Conservation (phyloP, 2,113 vertebrate species). For the Noctilio leporinus region DNA sequence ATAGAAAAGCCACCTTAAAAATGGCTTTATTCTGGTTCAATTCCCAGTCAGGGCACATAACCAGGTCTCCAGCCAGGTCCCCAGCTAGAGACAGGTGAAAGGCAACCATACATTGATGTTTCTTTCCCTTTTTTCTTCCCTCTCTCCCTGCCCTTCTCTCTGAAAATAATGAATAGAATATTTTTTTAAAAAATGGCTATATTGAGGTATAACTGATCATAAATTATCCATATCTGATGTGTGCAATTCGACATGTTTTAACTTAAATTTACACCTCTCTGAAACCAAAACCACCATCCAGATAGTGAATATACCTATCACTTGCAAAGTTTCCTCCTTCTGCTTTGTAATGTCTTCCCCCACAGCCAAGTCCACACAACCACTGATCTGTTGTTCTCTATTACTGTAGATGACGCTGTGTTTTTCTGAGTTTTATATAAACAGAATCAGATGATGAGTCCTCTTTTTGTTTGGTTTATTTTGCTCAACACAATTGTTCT, state of each 20-base stretch:
- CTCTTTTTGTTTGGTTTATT: neutral
- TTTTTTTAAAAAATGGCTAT: neutral
- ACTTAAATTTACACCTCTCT: neutral
- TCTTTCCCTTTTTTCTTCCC: too few species aligned
- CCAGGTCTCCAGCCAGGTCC: too few species aligned
- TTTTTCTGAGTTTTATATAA: neutral
- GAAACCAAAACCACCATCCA: neutral
- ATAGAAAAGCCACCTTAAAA: neutral
- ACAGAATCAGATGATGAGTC: neutral
- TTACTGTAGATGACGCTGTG: neutral
- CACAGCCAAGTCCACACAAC: neutral
- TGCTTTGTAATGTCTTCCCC: neutral
- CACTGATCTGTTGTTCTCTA: neutral
- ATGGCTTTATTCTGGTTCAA: too few species aligned
- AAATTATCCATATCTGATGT: neutral
- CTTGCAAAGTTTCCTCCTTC: neutral
- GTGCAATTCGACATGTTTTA: neutral
- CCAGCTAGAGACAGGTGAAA: too few species aligned
- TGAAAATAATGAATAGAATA: too few species aligned
- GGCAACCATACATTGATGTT: too few species aligned
- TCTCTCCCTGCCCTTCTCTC: too few species aligned
- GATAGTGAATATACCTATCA: neutral
- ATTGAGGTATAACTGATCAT: neutral
- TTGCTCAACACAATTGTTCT: neutral
- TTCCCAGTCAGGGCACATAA: too few species aligned